Percentiles rank a stretch among this genome's conserved stretches.
Conservation (phyloP, 2,113 vertebrate genomes). For the Centropristis striata region DNA sequence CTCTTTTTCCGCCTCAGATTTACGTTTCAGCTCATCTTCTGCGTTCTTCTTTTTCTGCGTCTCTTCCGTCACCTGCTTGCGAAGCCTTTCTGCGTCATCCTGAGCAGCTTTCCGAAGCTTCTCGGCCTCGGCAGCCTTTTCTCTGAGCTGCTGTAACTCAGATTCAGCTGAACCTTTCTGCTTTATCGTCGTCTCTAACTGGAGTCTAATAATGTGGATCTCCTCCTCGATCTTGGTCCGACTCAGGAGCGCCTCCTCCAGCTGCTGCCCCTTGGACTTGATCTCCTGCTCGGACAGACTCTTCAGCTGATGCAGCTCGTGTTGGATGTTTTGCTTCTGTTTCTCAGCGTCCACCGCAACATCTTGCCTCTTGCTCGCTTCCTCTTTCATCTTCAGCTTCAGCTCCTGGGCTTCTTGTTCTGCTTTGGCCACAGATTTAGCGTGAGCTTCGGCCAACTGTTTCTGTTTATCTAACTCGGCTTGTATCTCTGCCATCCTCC, state of each 20-base stretch:
- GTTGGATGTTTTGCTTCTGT: constrained; percentile 96
- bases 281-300: constrained; percentile 93
- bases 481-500: constrained; percentile 93
- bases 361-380: constrained; percentile 90
- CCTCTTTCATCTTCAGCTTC: constrained; percentile 93
- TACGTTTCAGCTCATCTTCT: constrained; percentile 92
- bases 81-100: constrained; percentile 94
- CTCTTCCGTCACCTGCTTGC: constrained; percentile 93
- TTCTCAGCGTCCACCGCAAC: constrained; percentile 91
- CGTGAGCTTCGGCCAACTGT: constrained; percentile 93
- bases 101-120: constrained; percentile 89
- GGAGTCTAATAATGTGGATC: constrained; percentile 91
- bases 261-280: constrained; percentile 89
- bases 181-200: constrained; percentile 89
- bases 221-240: constrained; percentile 94
- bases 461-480: constrained; percentile 94
- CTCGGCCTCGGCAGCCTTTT: constrained; percentile 89
- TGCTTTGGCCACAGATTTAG: constrained; percentile 92
- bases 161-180: constrained; percentile 89
- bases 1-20: constrained; percentile 91
- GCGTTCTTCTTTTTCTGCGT: constrained; percentile 94
- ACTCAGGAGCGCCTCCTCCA: constrained; percentile 90
- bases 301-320: constrained; percentile 92
- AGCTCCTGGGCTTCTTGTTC: constrained; percentile 91
- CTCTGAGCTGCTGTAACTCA: constrained; percentile 89